These are phyloP conservation scores for Gymnothorax javanicus DNA, from an alignment of 2,797 vertebrate genomes.

Conservation along the genomic window DNA sequence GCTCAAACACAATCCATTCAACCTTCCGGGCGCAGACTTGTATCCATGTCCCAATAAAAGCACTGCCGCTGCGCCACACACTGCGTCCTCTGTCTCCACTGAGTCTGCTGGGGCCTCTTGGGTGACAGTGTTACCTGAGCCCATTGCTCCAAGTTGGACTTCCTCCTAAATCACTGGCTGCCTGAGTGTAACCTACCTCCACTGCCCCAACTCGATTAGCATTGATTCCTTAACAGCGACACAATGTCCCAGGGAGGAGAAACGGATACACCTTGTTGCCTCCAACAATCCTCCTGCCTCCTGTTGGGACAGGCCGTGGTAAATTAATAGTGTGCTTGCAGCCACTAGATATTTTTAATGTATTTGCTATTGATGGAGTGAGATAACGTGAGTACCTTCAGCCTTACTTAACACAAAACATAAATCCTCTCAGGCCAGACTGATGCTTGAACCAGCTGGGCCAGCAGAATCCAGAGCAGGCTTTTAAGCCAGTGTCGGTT, in stretches of 20 bases:
- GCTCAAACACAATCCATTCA: constrained; percentile 56
- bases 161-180: constrained; percentile 67
- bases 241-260: constrained; percentile 76
- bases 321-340: constrained; percentile 87
- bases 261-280: constrained; percentile 82
- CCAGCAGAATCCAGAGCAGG: constrained; percentile 41
- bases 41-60: constrained; percentile 56
- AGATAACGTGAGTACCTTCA: constrained; percentile 86
- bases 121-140: constrained; percentile 70
- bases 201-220: constrained; percentile 69
- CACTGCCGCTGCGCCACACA: constrained; percentile 62
- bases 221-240: constrained; percentile 84
- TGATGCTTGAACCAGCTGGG: constrained; percentile 48
- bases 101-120: constrained; percentile 65
- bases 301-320: constrained; percentile 80
- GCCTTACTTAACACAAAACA: constrained; percentile 87
- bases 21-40: constrained; percentile 58
- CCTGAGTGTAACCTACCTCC: constrained; percentile 47
- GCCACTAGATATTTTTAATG: constrained; percentile 87
- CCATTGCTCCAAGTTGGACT: constrained; percentile 62
- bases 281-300: constrained; percentile 78
- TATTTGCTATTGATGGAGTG: constrained; percentile 83
- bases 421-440: constrained; percentile 76
- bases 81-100: constrained; percentile 62
- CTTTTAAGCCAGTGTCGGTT: constrained; percentile 45